Percentiles rank a stretch among this genome's conserved stretches.
Conservation (phyloP, 2,797 vertebrate species). For the Miichthys miiuy region DNA sequence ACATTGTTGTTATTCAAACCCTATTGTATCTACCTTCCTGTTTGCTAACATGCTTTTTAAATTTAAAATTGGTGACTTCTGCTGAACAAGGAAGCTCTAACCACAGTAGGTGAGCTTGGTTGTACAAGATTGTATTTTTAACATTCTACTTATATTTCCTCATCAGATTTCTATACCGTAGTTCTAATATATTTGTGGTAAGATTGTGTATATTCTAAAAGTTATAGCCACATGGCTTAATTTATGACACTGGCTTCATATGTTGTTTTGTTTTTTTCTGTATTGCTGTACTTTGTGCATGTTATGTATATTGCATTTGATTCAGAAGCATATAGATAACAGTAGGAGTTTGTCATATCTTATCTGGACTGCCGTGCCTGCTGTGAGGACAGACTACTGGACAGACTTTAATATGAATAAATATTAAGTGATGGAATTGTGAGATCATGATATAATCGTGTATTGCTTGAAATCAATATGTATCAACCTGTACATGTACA, state of each 20-base stretch:
- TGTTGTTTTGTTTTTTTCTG: slow-evolving; percentile 54
- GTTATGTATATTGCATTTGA: slow-evolving; percentile 79
- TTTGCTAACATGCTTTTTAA: slow-evolving; percentile 59
- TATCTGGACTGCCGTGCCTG: slow-evolving; percentile 71
- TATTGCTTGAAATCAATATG: slow-evolving; percentile 74
- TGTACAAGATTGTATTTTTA: slow-evolving; percentile 85
- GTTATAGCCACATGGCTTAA: slow-evolving; percentile 71
- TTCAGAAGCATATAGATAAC: slow-evolving; percentile 75
- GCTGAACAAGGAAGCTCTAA: slow-evolving; percentile 51
- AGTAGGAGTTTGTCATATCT: slow-evolving; percentile 57
- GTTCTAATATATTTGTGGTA: slow-evolving; percentile 81
- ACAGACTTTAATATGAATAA: slow-evolving; percentile 49
- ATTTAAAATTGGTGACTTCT: slow-evolving; percentile 53
- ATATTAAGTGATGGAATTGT: slow-evolving; percentile 53
- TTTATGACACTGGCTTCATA: slow-evolving; percentile 81
- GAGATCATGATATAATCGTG: slow-evolving; percentile 54
- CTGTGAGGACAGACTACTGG: slow-evolving; percentile 73
- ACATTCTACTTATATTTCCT: slow-evolving; percentile 68
- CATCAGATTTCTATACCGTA: slow-evolving; percentile 71
- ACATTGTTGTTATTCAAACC: slow-evolving; percentile 5
- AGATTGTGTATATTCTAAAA: slow-evolving; percentile 78
- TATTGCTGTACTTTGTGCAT: slow-evolving; percentile 82
- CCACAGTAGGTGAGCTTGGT: slow-evolving; percentile 52
- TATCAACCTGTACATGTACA: slow-evolving; percentile 70
- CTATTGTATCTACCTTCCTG: slow-evolving; percentile 10